These are phyloP conservation scores for Lacerta agilis DNA, from an alignment of 2,797 vertebrate species.

Conservation along the genomic window DNA sequence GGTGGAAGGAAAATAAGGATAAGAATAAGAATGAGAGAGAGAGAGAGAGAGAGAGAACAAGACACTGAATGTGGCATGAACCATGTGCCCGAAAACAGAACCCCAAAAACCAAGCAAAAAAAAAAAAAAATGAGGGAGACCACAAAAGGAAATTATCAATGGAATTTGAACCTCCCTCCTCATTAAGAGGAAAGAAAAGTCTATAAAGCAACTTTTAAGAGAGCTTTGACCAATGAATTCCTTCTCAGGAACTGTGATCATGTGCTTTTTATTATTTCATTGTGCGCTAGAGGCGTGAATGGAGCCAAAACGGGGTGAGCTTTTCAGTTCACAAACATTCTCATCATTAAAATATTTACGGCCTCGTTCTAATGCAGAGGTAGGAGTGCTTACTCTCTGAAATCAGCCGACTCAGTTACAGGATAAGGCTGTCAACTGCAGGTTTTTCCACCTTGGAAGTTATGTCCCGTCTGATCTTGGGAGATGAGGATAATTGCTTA, in stretches of 20 bases:
- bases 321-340: background rate
- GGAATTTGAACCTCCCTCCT: conserved; percentile 1
- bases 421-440: background rate
- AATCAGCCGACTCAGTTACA: background rate
- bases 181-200: conserved; percentile 23
- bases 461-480: background rate
- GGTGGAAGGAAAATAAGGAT: background rate
- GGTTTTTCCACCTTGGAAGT: background rate
- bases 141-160: conserved; percentile 12
- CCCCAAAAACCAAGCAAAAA: background rate
- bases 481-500: background rate
- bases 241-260: background rate
- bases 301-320: background rate
- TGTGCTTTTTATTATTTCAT: conserved; percentile 28
- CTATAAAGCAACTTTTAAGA: conserved; percentile 20
- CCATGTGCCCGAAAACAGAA: background rate
- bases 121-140: background rate
- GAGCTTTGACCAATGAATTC: background rate
- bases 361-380: background rate
- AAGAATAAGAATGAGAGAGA: no score
- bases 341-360: background rate
- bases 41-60: background rate
- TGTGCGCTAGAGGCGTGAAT: background rate
- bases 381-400: background rate
- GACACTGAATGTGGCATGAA: background rate